Evolutionary conservation across 2,113 vertebrate species (phyloP).

Genomic region (Prietella phreatophila): DNA sequence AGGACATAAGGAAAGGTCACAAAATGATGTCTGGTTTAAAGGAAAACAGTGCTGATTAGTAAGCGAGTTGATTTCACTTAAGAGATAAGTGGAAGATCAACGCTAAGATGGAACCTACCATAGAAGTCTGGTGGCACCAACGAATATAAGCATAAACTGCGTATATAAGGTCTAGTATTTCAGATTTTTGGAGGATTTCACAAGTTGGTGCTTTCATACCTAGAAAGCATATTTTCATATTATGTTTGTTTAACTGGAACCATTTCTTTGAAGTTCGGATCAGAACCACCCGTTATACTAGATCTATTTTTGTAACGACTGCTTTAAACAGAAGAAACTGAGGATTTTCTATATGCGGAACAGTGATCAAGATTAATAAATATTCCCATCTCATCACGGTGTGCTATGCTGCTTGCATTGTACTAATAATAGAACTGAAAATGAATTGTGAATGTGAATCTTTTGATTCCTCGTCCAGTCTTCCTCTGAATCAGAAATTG

Average conservation of each 20-base stretch:
- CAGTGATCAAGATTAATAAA: background rate
- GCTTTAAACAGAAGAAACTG: background rate
- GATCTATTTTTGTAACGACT: conserved; percentile 1
- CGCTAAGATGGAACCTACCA: background rate
- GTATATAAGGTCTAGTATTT: background rate
- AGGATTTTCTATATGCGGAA: background rate
- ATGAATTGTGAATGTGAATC: background rate
- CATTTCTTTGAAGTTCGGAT: background rate
- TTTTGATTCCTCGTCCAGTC: background rate
- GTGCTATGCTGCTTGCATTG: background rate
- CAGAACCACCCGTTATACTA: background rate
- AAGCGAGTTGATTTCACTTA: background rate
- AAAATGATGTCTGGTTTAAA: background rate
- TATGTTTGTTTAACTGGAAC: background rate
- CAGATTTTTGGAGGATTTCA: background rate
- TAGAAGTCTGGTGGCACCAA: background rate
- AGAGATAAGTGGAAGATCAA: background rate
- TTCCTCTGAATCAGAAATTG: background rate
- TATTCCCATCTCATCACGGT: background rate
- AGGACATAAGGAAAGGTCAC: background rate
- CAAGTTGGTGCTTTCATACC: conserved; percentile 14
- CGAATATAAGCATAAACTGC: background rate
- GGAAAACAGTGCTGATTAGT: background rate
- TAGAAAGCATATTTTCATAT: conserved; percentile 2
- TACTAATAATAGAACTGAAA: background rate